A percentile compares a stretch with the other conserved stretches of the same genome.
These are phyloP conservation scores for Hermaeophaga mercurialis DNA, from an alignment of 2,888 invertebrate genomes.

Conservation along the genomic window DNA sequence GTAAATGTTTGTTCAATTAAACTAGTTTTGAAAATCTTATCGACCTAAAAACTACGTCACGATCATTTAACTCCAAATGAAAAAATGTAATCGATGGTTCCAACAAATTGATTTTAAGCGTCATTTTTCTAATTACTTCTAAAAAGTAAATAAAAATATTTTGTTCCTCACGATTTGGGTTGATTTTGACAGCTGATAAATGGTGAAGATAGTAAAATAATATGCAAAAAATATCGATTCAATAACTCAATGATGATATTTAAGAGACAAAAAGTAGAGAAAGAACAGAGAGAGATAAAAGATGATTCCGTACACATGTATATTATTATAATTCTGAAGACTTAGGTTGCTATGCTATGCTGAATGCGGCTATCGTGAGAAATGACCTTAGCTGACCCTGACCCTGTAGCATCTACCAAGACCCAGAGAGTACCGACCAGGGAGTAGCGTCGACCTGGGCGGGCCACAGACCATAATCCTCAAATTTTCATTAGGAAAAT, in stretches of 20 bases:
- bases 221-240: constrained; percentile 15
- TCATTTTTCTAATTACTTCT: no score
- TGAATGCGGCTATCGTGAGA: constrained; percentile 59
- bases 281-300: constrained; percentile 13
- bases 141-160: no score
- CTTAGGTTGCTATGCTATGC: constrained; percentile 57
- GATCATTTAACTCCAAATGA: no score
- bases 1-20: no score
- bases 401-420: constrained; percentile 53
- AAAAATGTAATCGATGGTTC: no score
- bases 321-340: constrained; percentile 53
- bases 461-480: constrained; percentile 1
- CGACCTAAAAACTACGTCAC: no score
- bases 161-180: no score
- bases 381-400: constrained; percentile 61
- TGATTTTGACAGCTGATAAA: no score
- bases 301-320: constrained; percentile 33
- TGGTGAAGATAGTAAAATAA: neutral
- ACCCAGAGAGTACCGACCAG: constrained; percentile 34
- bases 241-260: constrained; percentile 13
- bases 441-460: neutral
- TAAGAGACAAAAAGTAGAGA: neutral
- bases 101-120: no score
- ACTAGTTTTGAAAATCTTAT: no score
- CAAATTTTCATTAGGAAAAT: no score